Percentiles rank a stretch among this genome's conserved stretches.
phyloP scores from a whole-genome alignment of 1,140 invertebrate genomes.

The Dryas iulia region DNA sequence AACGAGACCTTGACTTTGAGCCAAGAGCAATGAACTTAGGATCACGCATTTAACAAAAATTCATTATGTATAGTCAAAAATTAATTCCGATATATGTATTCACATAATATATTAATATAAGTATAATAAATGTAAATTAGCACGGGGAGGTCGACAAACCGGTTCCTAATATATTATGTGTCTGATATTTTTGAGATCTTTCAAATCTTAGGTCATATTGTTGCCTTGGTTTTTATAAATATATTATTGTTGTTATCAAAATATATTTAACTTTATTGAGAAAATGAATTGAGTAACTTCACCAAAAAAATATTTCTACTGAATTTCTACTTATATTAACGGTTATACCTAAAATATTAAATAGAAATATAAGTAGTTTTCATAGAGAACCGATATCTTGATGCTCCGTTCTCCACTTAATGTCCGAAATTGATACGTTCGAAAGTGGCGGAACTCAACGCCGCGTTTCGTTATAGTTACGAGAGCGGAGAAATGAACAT shows the following conservation, averaged over 20 bases:
- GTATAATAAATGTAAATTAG: slow-evolving; percentile 8
- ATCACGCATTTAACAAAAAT: not conserved
- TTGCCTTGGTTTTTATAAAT: slow-evolving; percentile 3
- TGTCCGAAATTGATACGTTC: no score
- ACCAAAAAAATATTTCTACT: no score
- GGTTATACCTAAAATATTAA: no score
- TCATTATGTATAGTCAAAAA: not conserved
- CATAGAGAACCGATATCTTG: no score
- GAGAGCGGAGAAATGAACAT: no score
- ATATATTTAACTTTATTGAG: not conserved
- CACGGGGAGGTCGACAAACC: slow-evolving; percentile 5
- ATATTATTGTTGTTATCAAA: not conserved
- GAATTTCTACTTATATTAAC: no score
- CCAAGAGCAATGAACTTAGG: slow-evolving; percentile 23
- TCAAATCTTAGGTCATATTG: slow-evolving; percentile 9
- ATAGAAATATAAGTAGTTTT: no score
- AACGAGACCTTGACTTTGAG: slow-evolving; percentile 29
- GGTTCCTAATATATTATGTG: slow-evolving; percentile 1
- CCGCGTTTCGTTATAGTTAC: no score
- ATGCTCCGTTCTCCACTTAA: no score
- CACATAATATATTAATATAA: slow-evolving; percentile 3
- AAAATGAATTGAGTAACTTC: not conserved
- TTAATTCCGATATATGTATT: not conserved
- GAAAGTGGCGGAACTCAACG: no score
- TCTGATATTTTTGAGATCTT: not conserved